These are phyloP conservation scores for Mallotus villosus DNA, from an alignment of 2,797 vertebrate genomes.

Conservation along the genomic window DNA sequence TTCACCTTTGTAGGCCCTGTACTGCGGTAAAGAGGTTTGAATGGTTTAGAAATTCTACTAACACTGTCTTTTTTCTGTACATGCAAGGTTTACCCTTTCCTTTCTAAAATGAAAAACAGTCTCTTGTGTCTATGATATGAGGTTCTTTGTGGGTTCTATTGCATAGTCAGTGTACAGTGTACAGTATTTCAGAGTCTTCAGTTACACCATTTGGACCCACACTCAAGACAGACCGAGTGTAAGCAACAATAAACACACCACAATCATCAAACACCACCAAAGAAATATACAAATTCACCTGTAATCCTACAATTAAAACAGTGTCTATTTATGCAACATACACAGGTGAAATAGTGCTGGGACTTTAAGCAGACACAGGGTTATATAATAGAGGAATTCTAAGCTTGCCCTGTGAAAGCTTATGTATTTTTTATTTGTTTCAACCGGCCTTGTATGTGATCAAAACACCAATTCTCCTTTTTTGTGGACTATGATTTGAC, in stretches of 20 bases:
- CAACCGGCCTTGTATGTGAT: not conserved
- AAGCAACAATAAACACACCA: slow-evolving; percentile 4
- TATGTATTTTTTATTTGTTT: too few species aligned
- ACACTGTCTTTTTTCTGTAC: not conserved
- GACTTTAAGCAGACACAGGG: not conserved
- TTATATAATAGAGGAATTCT: not conserved
- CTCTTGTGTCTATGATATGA: not conserved
- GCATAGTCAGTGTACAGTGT: not conserved
- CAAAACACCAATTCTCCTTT: not conserved
- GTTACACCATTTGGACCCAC: not conserved
- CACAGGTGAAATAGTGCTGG: not conserved
- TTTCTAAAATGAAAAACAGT: not conserved
- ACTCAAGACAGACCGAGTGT: not conserved
- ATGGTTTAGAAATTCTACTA: slow-evolving; percentile 18
- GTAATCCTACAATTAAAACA: slow-evolving; percentile 13
- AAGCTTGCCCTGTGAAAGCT: not conserved
- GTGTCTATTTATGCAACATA: not conserved
- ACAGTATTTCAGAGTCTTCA: not conserved
- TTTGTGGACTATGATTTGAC: too few species aligned
- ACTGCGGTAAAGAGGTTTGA: slow-evolving; percentile 34
- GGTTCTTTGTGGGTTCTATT: not conserved
- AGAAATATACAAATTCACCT: not conserved
- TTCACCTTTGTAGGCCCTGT: slow-evolving; percentile 24
- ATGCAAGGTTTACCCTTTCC: not conserved
- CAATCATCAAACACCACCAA: slow-evolving; percentile 1